Conservation (phyloP, 1,140 invertebrate species). For the Pseudomyrmex sp. region DNA sequence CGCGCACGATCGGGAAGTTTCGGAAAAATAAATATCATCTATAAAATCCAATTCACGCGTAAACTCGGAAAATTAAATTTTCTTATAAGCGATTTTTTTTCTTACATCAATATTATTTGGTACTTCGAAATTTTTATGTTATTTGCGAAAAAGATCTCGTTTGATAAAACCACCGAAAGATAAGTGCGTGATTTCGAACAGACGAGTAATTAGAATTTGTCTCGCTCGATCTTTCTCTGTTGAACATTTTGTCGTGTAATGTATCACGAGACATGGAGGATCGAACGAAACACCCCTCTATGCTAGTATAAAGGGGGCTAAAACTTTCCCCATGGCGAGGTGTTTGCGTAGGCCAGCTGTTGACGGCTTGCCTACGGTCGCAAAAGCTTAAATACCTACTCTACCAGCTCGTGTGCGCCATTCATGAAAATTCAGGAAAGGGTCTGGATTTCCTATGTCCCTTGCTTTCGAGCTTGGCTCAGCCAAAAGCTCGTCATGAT, state of each 20-base stretch:
- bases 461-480: constrained; percentile 20
- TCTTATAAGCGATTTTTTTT: neutral
- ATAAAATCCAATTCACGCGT: constrained; percentile 15
- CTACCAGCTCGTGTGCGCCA: constrained; percentile 40
- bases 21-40: constrained; percentile 38
- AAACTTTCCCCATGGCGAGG: constrained; percentile 68
- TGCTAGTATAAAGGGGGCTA: constrained; percentile 66
- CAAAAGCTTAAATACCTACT: constrained; percentile 69
- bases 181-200: constrained; percentile 17
- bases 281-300: constrained; percentile 51
- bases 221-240: constrained; percentile 21
- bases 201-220: constrained; percentile 37
- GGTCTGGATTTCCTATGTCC: constrained; percentile 43
- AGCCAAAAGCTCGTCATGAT: constrained; percentile 59
- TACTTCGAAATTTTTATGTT: neutral
- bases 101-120: too few relatives aligned
- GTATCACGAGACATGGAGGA: constrained; percentile 52
- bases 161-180: neutral
- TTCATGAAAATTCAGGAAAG: constrained; percentile 63
- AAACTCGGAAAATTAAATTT: neutral
- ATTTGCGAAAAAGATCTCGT: neutral
- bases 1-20: constrained; percentile 5
- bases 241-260: constrained; percentile 56
- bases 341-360: constrained; percentile 73
- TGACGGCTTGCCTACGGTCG: constrained; percentile 68